A percentile compares a stretch with the other conserved stretches of the same genome.
Conservation (phyloP, 2,113 vertebrate genomes). For the Podarcis cretensis region DNA sequence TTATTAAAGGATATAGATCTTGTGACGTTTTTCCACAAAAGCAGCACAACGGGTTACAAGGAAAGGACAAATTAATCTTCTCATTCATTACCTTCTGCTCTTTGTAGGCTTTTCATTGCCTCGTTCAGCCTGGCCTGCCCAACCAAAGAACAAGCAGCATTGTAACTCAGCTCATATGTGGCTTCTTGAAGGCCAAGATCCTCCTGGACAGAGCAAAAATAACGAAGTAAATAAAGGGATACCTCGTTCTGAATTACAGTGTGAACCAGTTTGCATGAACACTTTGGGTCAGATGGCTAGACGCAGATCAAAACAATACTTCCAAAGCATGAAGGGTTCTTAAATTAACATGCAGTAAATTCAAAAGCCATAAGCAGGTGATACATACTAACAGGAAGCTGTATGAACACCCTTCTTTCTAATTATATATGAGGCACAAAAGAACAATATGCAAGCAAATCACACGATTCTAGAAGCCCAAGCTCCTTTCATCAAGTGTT, state of each 20-base stretch:
- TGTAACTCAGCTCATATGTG: constrained; percentile 96
- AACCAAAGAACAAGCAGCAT: constrained; percentile 90
- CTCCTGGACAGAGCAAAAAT: constrained; percentile 77
- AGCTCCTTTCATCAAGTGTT: neutral
- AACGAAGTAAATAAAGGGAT: constrained; percentile 6
- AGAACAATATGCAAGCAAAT: neutral
- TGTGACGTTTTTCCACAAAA: neutral
- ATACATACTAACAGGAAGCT: neutral
- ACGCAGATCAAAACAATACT: neutral
- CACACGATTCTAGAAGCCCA: neutral
- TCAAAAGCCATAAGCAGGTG: neutral
- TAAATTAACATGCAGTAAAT: neutral
- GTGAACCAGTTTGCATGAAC: neutral
- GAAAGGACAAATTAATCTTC: constrained; percentile 8
- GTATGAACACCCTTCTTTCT: neutral
- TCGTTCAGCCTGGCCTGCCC: constrained; percentile 88
- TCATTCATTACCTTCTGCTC: constrained; percentile 88
- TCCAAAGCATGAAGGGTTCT: neutral
- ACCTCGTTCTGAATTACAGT: neutral
- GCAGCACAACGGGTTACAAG: neutral
- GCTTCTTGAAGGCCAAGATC: constrained; percentile 91
- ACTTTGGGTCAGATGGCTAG: neutral
- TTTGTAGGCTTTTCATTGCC: constrained; percentile 88
- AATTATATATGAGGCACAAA: neutral
- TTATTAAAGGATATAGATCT: neutral